These are phyloP conservation scores for Pteropus rufus DNA, from an alignment of 2,797 vertebrate genomes.

Conservation along the genomic window DNA sequence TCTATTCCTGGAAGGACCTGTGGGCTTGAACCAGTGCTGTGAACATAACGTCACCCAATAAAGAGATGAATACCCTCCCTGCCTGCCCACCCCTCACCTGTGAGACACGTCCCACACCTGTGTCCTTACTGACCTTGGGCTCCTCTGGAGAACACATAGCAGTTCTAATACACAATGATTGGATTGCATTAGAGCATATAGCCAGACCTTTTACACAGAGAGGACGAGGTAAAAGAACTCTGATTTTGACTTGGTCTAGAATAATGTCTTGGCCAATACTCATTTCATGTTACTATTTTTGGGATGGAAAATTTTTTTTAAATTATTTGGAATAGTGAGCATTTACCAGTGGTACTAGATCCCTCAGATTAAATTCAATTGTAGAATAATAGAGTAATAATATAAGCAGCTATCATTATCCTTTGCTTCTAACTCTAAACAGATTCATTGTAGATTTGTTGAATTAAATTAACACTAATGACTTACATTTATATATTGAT, in stretches of 20 bases:
- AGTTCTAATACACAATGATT: not conserved
- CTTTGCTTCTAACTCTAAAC: constrained; percentile 13
- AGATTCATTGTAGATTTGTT: constrained; percentile 29
- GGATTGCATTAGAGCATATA: not conserved
- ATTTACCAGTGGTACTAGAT: not conserved
- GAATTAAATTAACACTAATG: constrained; percentile 50
- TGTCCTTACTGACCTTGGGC: not conserved
- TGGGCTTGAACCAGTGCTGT: not conserved
- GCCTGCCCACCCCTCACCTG: not conserved
- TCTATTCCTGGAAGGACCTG: not conserved
- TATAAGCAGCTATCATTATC: constrained; percentile 25
- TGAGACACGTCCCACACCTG: not conserved
- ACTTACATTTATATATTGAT: constrained; percentile 57
- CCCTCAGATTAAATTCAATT: constrained; percentile 27
- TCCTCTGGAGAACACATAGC: not conserved
- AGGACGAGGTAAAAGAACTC: not conserved
- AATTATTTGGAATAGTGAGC: constrained; percentile 42
- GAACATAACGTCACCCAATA: not conserved
- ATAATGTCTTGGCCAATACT: not conserved
- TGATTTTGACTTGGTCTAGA: not conserved
- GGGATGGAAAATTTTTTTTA: not conserved
- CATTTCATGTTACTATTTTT: not conserved
- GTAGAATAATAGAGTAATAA: constrained; percentile 10
- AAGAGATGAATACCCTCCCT: not conserved
- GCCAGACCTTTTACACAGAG: not conserved